Evolutionary conservation across 2,797 vertebrate genomes (phyloP).

Genomic region (Denticeps clupeoides): DNA sequence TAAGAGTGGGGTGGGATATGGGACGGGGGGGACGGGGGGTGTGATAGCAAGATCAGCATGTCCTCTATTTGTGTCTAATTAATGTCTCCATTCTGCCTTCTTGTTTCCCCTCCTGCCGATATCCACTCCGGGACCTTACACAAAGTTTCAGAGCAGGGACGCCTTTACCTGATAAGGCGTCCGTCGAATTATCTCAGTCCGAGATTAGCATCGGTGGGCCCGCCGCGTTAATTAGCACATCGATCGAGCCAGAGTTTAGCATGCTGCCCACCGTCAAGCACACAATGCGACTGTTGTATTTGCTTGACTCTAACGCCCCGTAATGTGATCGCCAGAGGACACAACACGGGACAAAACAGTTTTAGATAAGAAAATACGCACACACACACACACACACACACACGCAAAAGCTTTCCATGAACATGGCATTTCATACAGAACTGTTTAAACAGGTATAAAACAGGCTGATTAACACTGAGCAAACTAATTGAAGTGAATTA

Average conservation of each 20-base stretch:
- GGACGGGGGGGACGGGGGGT: not conserved
- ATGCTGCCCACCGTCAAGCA: constrained; percentile 14
- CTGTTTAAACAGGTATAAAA: too few species aligned
- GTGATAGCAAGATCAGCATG: constrained; percentile 6
- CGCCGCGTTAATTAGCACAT: constrained; percentile 47
- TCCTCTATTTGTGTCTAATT: constrained; percentile 32
- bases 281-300: not conserved
- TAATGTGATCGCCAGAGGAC: constrained; percentile 13
- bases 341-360: constrained; percentile 19
- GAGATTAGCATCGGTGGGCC: constrained; percentile 41
- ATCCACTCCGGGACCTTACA: constrained; percentile 27
- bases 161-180: constrained; percentile 41
- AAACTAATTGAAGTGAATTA: too few species aligned
- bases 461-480: too few species aligned
- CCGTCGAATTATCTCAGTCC: constrained; percentile 44
- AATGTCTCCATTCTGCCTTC: constrained; percentile 28
- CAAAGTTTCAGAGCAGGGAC: constrained; percentile 35
- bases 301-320: not conserved
- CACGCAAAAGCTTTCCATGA: too few species aligned
- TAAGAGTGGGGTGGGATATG: constrained; percentile 4
- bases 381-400: constrained; percentile 10
- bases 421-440: too few species aligned
- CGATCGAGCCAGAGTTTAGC: constrained; percentile 37
- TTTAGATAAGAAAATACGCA: constrained; percentile 16
- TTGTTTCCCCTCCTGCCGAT: constrained; percentile 22